Base-by-base conservation (phyloP, 2,797 vertebrate species). In the Monodelphis domestica region DNA sequence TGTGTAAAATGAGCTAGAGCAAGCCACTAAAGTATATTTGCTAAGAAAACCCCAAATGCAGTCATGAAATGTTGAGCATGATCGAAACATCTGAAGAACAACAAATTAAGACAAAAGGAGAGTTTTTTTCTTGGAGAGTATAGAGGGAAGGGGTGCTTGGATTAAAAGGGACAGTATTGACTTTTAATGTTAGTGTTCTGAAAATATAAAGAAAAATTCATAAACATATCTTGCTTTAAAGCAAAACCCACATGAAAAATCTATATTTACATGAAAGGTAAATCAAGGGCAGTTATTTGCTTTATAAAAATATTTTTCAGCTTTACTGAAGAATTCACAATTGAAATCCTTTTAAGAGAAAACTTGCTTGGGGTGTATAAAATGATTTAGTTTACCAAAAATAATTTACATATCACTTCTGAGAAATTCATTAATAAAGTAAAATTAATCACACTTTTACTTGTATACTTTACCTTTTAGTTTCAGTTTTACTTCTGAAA, bases 381-480 rank as follows among this genome's bases (percentile, higher is more conserved):
- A 92, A 89, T 0, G 91, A 70, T 54, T 95, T 17, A 38, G 21
- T 94, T 95, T 90, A 56, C 51, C 87, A 51, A 21, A 63, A 91
- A 96, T 70, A 54, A 90, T 54, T 91, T 94, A 84, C 0, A 54
- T 88, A 38, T 15, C 87, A 51, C 88, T 96, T 95, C 87, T 90
- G 17, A 93, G 92, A 78, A 87, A 91, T 63, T 90, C 50, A 63
- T 2, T 12, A 56, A 56, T 56, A 91, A 45, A 55, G 91, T 78
- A 93, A 95, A 96, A 88, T 55, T 9, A 93, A 45, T 88, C 4
- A 90, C 24, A 89, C 33, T 91, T 95, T 94, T 88, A 94, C 56
- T 91, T 89, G 91, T 9, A 33, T 87, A 21, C 59, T 29, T 26
- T 51, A 94, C 5, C 90, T 92, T 53, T 84, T 5, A 91, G 70